Evolutionary conservation across 2,797 vertebrate genomes (phyloP).

Genomic region (Lagorchestes hirsutus): DNA sequence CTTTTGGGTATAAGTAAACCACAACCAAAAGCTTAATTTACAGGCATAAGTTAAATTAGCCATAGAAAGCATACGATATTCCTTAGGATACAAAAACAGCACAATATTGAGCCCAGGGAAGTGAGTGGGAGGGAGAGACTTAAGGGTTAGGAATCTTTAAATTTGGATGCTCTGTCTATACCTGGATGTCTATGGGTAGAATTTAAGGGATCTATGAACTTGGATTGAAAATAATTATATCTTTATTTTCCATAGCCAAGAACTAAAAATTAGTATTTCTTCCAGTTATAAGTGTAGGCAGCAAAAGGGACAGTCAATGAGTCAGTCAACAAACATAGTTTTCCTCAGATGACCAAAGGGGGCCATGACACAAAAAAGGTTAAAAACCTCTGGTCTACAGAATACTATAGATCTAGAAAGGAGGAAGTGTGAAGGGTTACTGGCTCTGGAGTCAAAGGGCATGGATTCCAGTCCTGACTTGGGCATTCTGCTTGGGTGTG

Average conservation of each 20-base stretch:
- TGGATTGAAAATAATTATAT: neutral
- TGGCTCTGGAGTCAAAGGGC: neutral
- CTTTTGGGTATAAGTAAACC: slow-evolving; percentile 80
- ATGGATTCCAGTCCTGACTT: neutral
- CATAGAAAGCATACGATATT: slow-evolving; percentile 79
- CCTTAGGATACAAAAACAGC: slow-evolving; percentile 64
- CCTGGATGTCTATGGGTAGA: neutral
- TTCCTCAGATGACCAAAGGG: neutral
- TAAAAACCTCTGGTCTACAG: neutral
- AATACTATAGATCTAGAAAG: neutral
- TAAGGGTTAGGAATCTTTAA: neutral
- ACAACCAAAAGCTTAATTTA: slow-evolving; percentile 83
- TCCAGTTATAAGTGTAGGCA: neutral
- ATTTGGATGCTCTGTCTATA: neutral
- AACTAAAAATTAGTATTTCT: neutral
- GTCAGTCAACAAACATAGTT: neutral
- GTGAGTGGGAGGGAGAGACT: slow-evolving; percentile 15
- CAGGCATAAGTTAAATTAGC: slow-evolving; percentile 82
- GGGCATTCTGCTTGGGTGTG: neutral
- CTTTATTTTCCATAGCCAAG: neutral
- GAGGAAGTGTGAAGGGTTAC: neutral
- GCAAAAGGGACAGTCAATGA: neutral
- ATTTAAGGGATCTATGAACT: neutral
- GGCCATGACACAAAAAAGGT: neutral
- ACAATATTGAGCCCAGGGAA: slow-evolving; percentile 41